phyloP scores from a whole-genome alignment of 2,797 vertebrate species.

The Choloepus didactylus region DNA sequence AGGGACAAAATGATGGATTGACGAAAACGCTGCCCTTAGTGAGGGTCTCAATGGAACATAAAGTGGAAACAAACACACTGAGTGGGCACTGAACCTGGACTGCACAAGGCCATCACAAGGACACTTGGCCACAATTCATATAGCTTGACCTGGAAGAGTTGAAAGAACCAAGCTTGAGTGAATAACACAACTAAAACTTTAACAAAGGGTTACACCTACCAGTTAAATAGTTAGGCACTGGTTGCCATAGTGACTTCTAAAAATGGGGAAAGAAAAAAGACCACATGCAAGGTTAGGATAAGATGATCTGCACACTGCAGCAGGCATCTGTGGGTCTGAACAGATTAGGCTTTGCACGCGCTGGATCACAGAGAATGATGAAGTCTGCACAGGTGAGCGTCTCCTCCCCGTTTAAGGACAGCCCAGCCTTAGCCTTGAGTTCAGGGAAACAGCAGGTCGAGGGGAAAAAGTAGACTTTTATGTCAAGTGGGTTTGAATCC shows the following conservation, averaged over 20 bases:
- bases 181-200: neutral
- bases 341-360: neutral
- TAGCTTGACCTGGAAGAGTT: neutral
- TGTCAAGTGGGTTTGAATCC: neutral
- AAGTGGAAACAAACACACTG: rapidly evolving
- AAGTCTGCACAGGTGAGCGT: neutral
- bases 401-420: neutral
- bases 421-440: neutral
- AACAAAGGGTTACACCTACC: neutral
- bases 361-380: neutral
- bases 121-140: neutral
- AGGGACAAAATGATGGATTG: neutral
- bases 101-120: no score
- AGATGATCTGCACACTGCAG: rapidly evolving
- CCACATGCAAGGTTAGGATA: neutral
- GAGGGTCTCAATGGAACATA: neutral
- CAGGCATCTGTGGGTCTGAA: neutral
- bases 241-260: neutral
- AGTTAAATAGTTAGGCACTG: neutral
- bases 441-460: neutral
- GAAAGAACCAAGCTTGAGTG: neutral
- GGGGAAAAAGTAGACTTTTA: neutral
- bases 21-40: neutral
- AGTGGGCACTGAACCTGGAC: rapidly evolving
- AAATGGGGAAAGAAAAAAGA: neutral